phyloP scores from a whole-genome alignment of 2,113 vertebrate genomes.

The Coptodon bakossiorum region DNA sequence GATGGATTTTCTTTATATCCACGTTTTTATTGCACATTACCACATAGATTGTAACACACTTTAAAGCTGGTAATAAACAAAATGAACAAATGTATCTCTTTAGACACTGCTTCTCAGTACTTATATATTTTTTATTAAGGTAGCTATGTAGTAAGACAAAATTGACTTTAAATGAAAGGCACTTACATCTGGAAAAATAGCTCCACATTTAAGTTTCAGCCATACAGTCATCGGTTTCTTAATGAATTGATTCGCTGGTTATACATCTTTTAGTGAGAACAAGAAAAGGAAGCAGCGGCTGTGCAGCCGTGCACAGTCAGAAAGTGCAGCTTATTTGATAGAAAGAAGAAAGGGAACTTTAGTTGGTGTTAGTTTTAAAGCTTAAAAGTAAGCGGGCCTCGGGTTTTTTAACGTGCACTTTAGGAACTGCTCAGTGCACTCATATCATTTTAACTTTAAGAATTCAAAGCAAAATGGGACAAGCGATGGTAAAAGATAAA shows the following conservation, averaged over 20 bases:
- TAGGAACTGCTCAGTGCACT: not conserved
- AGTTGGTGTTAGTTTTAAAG: not conserved
- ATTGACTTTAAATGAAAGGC: not conserved
- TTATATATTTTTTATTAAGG: not conserved
- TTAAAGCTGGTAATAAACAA: not conserved
- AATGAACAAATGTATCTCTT: not conserved
- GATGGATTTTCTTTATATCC: not conserved
- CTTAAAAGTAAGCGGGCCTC: not conserved
- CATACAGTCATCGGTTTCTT: not conserved
- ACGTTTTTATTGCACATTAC: not conserved
- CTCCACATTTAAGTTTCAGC: not conserved
- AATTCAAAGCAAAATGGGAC: not conserved
- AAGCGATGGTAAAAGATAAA: not conserved
- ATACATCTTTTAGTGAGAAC: not conserved
- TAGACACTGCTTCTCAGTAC: not conserved
- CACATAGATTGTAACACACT: not conserved
- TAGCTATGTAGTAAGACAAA: not conserved
- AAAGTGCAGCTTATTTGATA: not conserved
- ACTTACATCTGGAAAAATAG: not conserved
- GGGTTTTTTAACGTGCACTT: not conserved
- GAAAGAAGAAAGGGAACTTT: not conserved
- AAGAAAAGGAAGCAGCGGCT: not conserved
- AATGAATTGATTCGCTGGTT: not conserved
- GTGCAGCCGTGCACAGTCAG: not conserved
- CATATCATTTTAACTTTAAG: not conserved